phyloP scores from a whole-genome alignment of 2,113 vertebrate genomes.

The Prionailurus bengalensis region DNA sequence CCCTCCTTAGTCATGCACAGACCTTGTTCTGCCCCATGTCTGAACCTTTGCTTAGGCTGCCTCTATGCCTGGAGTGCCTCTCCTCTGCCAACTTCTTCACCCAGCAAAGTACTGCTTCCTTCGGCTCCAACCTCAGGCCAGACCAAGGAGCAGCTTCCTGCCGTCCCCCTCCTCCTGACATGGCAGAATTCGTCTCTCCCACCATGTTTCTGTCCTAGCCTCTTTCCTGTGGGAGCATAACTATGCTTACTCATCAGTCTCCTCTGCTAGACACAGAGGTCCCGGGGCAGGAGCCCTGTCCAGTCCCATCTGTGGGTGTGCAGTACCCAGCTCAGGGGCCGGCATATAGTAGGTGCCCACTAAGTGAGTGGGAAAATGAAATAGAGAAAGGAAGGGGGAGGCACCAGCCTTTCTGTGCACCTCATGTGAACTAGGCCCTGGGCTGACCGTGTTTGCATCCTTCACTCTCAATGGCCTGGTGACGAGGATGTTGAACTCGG shows the following conservation, averaged over 20 bases:
- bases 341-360: neutral
- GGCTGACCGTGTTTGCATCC: neutral
- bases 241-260: neutral
- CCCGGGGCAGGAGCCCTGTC: neutral
- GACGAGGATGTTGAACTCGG: neutral
- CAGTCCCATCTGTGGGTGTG: neutral
- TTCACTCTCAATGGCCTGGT: neutral
- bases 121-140: neutral
- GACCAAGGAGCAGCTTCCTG: neutral
- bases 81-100: neutral
- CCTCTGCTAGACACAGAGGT: neutral
- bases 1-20: accelerated
- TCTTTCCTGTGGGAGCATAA: neutral
- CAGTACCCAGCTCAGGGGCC: neutral
- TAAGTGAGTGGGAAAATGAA: neutral
- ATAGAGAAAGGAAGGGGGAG: neutral
- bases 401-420: neutral
- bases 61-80: neutral
- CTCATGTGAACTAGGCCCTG: neutral
- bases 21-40: neutral
- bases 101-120: neutral
- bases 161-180: accelerated
- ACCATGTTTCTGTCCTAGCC: neutral
- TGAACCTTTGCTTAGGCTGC: neutral
- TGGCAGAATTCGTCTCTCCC: neutral